Percentiles rank a stretch among this genome's conserved stretches.
Conservation (phyloP, 2,113 vertebrate species). For the Caloenas nicobarica region DNA sequence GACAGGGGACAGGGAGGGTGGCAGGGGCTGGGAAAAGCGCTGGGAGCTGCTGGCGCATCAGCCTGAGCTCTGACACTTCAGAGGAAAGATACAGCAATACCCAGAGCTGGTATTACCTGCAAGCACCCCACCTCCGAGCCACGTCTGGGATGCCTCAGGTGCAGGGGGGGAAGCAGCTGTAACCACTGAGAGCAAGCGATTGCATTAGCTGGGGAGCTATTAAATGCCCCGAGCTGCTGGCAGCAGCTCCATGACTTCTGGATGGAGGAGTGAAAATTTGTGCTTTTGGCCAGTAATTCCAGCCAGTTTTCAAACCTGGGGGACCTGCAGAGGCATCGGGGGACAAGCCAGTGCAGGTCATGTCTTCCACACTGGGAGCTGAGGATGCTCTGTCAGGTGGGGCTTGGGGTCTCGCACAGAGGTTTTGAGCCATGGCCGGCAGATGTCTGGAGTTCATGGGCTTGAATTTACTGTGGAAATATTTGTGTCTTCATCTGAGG, state of each 20-base stretch:
- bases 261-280: not conserved
- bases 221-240: not conserved
- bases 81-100: not conserved
- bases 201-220: fast-evolving
- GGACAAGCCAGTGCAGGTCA: not conserved
- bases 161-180: not conserved
- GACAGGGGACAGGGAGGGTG: too few species aligned
- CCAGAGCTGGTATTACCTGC: not conserved
- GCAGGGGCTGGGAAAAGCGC: too few species aligned
- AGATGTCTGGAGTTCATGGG: fast-evolving
- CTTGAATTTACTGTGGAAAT: not conserved
- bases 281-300: not conserved
- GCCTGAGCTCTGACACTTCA: not conserved
- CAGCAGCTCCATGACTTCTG: fast-evolving
- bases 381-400: not conserved
- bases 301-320: not conserved
- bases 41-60: not conserved
- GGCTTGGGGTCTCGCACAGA: not conserved
- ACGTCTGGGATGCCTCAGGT: fast-evolving
- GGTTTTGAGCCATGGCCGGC: fast-evolving
- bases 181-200: not conserved
- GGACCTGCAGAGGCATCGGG: not conserved
- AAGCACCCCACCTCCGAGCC: not conserved
- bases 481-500: not conserved
- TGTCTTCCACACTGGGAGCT: not conserved